A percentile compares a stretch with the other conserved stretches of the same genome.
These are phyloP conservation scores for Pangasius mekongensis DNA, from an alignment of 2,797 vertebrate species.

Conservation along the genomic window DNA sequence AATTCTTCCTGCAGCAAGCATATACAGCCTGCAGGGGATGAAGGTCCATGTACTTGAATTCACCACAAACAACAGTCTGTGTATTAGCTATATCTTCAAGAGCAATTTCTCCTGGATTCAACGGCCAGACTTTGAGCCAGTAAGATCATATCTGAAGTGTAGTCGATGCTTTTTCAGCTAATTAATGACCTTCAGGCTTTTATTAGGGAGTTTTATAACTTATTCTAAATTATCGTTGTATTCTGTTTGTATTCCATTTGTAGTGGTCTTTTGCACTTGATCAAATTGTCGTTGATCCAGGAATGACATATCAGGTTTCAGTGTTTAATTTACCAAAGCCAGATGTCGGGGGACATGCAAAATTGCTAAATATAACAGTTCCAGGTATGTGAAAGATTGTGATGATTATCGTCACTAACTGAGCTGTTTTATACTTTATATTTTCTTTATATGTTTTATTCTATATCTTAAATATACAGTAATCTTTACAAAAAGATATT, in stretches of 20 bases:
- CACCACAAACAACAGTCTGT: conserved; percentile 65
- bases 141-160: conserved; percentile 51
- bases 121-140: not conserved
- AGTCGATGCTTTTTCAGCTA: not conserved
- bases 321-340: conserved; percentile 71
- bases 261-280: conserved; percentile 73
- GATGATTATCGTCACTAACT: not conserved
- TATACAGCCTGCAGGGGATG: conserved; percentile 52
- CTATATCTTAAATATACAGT: not conserved
- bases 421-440: not conserved
- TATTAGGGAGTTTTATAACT: not conserved
- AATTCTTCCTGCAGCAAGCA: conserved; percentile 55
- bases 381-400: conserved; percentile 63
- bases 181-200: not conserved
- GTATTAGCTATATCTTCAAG: conserved; percentile 65
- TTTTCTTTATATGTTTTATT: not conserved
- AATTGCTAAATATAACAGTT: conserved; percentile 49
- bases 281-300: conserved; percentile 64
- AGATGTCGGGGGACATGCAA: not conserved
- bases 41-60: conserved; percentile 67
- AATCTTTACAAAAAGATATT: not conserved
- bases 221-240: not conserved
- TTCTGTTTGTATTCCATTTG: not conserved
- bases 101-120: not conserved
- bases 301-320: conserved; percentile 63